phyloP scores from a whole-genome alignment of 1,140 invertebrate species.

The Dolichoris vasculosae region DNA sequence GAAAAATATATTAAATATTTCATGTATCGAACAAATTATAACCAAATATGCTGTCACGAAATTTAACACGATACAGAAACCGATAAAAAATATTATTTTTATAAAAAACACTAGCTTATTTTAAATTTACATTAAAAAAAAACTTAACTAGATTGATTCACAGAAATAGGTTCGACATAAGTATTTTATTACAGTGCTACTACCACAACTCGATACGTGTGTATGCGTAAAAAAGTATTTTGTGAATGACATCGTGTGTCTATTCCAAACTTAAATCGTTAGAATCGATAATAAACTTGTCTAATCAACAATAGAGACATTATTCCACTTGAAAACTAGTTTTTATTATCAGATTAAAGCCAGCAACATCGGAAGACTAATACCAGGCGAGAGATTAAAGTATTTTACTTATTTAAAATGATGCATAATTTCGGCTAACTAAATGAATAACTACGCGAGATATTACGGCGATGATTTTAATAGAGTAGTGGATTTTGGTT shows the following conservation, averaged over 20 bases:
- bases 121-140: background rate
- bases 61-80: background rate
- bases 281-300: slow-evolving; percentile 5
- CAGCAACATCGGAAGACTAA: background rate
- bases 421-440: slow-evolving; percentile 24
- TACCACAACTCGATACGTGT: background rate
- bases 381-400: background rate
- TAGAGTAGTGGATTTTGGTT: background rate
- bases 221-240: background rate
- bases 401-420: background rate
- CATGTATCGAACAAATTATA: background rate
- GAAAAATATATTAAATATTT: background rate
- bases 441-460: background rate
- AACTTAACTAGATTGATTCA: slow-evolving; percentile 2
- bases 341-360: slow-evolving; percentile 1
- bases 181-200: background rate
- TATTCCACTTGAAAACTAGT: background rate
- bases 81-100: background rate
- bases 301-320: slow-evolving; percentile 10
- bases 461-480: background rate
- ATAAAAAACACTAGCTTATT: background rate
- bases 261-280: background rate
- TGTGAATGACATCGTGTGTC: background rate
- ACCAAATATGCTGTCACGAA: background rate
- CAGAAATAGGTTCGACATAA: background rate